phyloP scores from a whole-genome alignment of 2,113 vertebrate species.

The Martes martes region DNA sequence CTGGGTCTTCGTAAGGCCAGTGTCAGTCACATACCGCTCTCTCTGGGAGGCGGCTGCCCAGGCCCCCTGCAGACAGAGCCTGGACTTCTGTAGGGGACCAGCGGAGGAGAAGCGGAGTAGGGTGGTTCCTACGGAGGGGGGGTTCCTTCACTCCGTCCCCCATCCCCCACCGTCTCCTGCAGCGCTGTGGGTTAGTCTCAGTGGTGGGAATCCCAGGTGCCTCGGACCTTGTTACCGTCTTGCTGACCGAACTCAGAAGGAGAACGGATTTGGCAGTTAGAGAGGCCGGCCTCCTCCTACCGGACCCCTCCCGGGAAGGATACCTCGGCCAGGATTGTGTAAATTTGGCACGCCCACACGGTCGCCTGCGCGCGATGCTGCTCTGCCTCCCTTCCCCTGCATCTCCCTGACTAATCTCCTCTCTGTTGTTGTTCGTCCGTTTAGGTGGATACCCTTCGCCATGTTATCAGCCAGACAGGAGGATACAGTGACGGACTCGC shows the following conservation, averaged over 20 bases:
- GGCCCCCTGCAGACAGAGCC: not conserved
- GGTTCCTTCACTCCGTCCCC: too few relatives aligned
- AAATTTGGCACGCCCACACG: not conserved
- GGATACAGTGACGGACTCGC: constrained; percentile 99
- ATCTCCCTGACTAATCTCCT: constrained; percentile 43
- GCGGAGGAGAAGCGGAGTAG: not conserved
- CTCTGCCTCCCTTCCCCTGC: not conserved
- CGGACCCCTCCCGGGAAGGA: not conserved
- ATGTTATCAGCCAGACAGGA: constrained; percentile 99
- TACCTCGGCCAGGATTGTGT: not conserved
- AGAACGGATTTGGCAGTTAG: not conserved
- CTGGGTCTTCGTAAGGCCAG: not conserved
- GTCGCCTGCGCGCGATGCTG: not conserved
- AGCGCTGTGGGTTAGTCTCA: not conserved
- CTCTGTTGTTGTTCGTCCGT: constrained; percentile 81
- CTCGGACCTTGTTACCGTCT: not conserved
- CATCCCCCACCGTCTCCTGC: fast-evolving
- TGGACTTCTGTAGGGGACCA: not conserved
- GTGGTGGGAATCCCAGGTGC: not conserved
- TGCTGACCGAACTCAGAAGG: not conserved
- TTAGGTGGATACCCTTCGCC: constrained; percentile 99
- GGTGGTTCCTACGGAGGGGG: not conserved
- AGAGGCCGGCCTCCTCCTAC: not conserved
- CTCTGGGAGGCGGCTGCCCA: not conserved
- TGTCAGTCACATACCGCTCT: not conserved